Conservation (phyloP, 35 echinoderm and acorn worm species). For the Stichopus chloronotus region DNA sequence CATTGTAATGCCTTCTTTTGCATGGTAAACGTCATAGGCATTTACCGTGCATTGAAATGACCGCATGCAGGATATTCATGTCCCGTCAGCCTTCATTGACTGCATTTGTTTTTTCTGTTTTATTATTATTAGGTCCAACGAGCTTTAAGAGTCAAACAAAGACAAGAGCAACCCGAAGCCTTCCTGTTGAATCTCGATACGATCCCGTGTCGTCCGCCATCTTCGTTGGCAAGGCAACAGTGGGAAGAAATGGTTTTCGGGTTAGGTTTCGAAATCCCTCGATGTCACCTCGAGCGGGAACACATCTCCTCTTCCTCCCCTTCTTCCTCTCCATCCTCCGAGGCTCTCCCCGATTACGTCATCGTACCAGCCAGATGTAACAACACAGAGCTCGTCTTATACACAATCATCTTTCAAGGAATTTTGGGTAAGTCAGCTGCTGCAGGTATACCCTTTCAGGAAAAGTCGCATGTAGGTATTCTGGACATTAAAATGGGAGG, state of each 20-base stretch:
- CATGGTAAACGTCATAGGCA: too few relatives aligned
- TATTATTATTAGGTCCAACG: conserved; percentile 28
- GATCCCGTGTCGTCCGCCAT: conserved; percentile 13
- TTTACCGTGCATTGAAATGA: too few relatives aligned
- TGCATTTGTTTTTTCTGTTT: not conserved
- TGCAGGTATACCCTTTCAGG: too few relatives aligned
- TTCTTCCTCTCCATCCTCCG: not conserved
- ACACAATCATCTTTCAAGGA: conserved; percentile 61
- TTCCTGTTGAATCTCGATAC: conserved; percentile 21
- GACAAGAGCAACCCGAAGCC: not conserved
- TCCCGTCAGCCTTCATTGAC: too few relatives aligned
- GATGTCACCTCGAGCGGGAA: not conserved
- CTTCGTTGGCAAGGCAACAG: conserved; percentile 38
- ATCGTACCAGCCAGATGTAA: conserved; percentile 46
- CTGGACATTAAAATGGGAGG: too few relatives aligned
- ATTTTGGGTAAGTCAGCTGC: conserved; percentile 46
- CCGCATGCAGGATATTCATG: too few relatives aligned
- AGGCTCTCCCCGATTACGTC: conserved; percentile 26
- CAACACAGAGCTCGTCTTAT: conserved; percentile 52
- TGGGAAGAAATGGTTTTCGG: conserved; percentile 53
- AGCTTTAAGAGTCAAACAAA: conserved; percentile 46
- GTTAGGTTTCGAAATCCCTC: conserved; percentile 47
- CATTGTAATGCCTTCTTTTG: too few relatives aligned
- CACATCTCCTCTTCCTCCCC: not conserved
- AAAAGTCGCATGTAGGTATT: too few relatives aligned